Percentiles rank a stretch among this genome's conserved stretches.
phyloP scores from a whole-genome alignment of 2,888 invertebrate species.

The Taphrorychus bicolor region DNA sequence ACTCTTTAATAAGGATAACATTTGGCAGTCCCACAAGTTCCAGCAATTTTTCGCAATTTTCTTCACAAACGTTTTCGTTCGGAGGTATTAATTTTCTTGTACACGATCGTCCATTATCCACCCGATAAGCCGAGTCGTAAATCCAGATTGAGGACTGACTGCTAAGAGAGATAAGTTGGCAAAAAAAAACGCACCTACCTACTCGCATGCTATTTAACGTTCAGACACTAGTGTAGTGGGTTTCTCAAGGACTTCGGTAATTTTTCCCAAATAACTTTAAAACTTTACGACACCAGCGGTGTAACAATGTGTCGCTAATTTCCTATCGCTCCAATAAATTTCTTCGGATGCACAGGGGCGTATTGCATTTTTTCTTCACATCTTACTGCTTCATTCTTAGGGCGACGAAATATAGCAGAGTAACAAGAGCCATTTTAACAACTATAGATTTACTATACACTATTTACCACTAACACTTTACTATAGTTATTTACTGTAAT shows the following conservation, averaged over 20 bases:
- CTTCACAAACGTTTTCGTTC: neutral
- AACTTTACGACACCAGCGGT: conserved; percentile 35
- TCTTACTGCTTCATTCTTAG: too few relatives aligned
- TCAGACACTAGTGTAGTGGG: conserved; percentile 23
- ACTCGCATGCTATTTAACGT: neutral
- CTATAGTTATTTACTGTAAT: too few relatives aligned
- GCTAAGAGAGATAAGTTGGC: neutral
- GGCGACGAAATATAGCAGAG: neutral
- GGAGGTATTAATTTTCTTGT: neutral
- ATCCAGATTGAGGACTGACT: neutral
- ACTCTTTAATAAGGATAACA: conserved; percentile 6
- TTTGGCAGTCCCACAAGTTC: neutral
- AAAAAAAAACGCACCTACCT: conserved; percentile 1
- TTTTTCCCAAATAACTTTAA: conserved; percentile 36
- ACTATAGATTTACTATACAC: too few relatives aligned
- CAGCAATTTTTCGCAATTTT: neutral
- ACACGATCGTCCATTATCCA: neutral
- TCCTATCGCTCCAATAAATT: conserved; percentile 31
- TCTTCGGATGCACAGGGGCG: neutral
- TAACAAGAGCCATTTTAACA: too few relatives aligned
- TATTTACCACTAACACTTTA: too few relatives aligned
- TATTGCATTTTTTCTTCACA: neutral
- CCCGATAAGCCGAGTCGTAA: neutral
- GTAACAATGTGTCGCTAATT: conserved; percentile 40
- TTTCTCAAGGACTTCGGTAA: conserved; percentile 31